Evolutionary conservation across 2,113 vertebrate species (phyloP).

Genomic region (Myotis brandtii): DNA sequence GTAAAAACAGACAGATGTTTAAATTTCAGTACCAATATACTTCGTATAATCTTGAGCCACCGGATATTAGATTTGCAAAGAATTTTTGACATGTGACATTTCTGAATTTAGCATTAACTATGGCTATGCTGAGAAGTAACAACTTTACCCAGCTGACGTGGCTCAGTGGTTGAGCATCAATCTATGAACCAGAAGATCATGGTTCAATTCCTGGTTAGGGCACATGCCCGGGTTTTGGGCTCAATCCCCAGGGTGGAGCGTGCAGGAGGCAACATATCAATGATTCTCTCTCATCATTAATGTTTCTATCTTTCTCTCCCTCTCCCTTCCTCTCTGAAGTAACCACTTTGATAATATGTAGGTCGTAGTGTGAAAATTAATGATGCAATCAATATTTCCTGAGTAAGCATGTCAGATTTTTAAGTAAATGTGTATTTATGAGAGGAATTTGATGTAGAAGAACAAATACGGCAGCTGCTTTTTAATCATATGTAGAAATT

Average conservation of each 20-base stretch:
- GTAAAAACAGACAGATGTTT: not conserved
- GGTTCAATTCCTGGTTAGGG: too few species aligned
- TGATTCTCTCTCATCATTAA: too few species aligned
- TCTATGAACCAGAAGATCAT: too few species aligned
- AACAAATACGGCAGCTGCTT: conserved; percentile 69
- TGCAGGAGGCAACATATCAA: too few species aligned
- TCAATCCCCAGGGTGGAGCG: too few species aligned
- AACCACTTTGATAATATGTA: not conserved
- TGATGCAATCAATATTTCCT: not conserved
- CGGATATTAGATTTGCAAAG: not conserved
- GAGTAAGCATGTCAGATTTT: not conserved
- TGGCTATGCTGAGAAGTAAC: not conserved
- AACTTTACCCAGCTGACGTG: too few species aligned
- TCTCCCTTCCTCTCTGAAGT: not conserved
- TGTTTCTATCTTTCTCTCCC: too few species aligned
- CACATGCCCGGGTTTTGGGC: too few species aligned
- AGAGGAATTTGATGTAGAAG: not conserved
- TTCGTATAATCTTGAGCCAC: not conserved
- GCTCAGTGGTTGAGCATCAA: too few species aligned
- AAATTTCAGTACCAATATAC: not conserved
- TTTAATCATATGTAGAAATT: conserved; percentile 67
- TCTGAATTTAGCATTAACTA: not conserved
- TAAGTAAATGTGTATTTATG: conserved; percentile 67
- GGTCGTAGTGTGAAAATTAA: not conserved
- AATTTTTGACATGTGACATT: not conserved